Base-by-base conservation (phyloP, 2,797 vertebrate species). In the Protosalanx chinensis region DNA sequence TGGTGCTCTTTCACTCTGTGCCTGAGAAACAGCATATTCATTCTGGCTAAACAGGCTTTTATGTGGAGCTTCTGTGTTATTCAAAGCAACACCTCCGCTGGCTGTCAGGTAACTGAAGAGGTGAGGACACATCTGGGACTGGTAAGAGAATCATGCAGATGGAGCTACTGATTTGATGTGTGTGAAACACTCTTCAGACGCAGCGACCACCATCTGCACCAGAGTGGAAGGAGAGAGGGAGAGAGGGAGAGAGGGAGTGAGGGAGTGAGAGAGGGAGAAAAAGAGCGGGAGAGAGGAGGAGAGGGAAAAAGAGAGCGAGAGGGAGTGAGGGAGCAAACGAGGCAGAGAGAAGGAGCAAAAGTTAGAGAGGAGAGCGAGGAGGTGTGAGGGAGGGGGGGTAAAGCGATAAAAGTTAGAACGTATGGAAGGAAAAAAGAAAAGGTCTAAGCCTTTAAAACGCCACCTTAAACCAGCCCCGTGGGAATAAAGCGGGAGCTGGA, bases 161-260 rank as follows among this genome's bases (percentile, higher is more conserved):
- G 93, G 94, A 93, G 93, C 93, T 93, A 90, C 91, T 88, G 90
- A 90, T 95, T 95, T 94, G 91, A 91, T 87, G 89, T 92, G 91
- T 87, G 87, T 87, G 85, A 93, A 78, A 58, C 85, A 90, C 93
- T 93, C 82, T 88, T 90, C 84, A 90, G 87, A 91, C 91, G 88
- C 87, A 86, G 81, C 87, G 70, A 87, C 83, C 89, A 72, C 94
- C 94, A 94, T 95, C 94, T 96, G 94, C 92, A 92, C 89, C 13
- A 27, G 41, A 29, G 4, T 4, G 23, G 41, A 51, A 33, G 4
- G 2, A 35, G 20, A 8, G 67, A 49, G 3, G 23, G 29, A 20
- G 59, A n/a, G 27, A 29, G 58, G 18, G 27, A 27, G 41, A 37
- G 18, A 65, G 7, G 20, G 46, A 63, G 6, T 27, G 51, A n/a